Evolutionary conservation across 2,888 invertebrate species (phyloP).

Genomic region (Shargacucullia verbasci): DNA sequence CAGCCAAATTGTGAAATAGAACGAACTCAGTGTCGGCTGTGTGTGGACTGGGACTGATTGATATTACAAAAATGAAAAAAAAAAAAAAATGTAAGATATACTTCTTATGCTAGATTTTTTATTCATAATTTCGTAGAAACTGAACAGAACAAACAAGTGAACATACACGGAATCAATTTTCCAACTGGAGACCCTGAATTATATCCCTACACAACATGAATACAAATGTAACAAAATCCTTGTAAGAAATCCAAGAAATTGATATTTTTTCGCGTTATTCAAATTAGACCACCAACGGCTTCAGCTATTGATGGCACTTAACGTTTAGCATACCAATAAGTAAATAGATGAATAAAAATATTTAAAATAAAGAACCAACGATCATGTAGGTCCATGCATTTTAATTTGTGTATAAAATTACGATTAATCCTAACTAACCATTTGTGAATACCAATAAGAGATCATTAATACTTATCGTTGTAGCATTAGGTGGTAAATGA

Average conservation of each 20-base stretch:
- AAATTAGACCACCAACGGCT: slow-evolving; percentile 48
- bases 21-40: too few relatives aligned
- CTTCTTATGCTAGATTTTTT: background rate
- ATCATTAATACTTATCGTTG: slow-evolving; percentile 41
- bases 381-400: slow-evolving; percentile 25
- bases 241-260: slow-evolving; percentile 29
- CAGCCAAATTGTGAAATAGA: too few relatives aligned
- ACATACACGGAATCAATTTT: slow-evolving; percentile 9
- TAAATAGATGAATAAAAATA: slow-evolving; percentile 14
- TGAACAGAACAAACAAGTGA: slow-evolving; percentile 3
- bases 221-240: slow-evolving; percentile 40
- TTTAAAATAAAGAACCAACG: slow-evolving; percentile 15
- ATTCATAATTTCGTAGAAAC: slow-evolving; percentile 1
- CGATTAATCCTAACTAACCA: slow-evolving; percentile 32
- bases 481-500: slow-evolving; percentile 43
- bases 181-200: slow-evolving; percentile 32
- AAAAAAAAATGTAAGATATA: too few relatives aligned
- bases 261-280: slow-evolving; percentile 37
- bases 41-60: too few relatives aligned
- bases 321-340: slow-evolving; percentile 45
- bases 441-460: slow-evolving; percentile 16
- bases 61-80: too few relatives aligned
- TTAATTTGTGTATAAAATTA: slow-evolving; percentile 30
- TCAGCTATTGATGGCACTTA: slow-evolving; percentile 24
- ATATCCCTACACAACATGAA: slow-evolving; percentile 31